Evolutionary conservation across 92 coral and sea anemone genomes (phyloP).

Genomic region (Zoanthus sansibaricus): DNA sequence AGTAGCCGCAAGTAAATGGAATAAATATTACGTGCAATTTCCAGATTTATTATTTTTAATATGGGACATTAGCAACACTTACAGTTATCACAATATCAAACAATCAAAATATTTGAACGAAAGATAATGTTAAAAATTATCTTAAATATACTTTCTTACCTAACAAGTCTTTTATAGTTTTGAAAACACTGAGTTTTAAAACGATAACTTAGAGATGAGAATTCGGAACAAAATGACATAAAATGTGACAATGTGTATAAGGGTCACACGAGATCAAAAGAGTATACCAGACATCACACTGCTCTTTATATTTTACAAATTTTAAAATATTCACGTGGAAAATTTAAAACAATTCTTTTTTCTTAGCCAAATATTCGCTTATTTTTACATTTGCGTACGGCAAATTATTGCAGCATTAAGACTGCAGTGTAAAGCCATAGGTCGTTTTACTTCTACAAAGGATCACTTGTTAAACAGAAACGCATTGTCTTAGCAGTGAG

Average conservation of each 20-base stretch:
- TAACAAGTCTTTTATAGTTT: neutral
- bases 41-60: neutral
- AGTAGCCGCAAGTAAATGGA: neutral
- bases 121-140: neutral
- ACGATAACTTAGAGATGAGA: neutral
- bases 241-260: constrained; percentile 20
- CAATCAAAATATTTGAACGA: constrained; percentile 33
- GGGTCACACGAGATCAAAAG: constrained; percentile 26
- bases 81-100: constrained; percentile 27
- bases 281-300: constrained; percentile 21
- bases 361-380: neutral
- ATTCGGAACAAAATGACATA: neutral
- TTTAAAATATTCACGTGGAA: neutral
- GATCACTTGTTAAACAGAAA: constrained; percentile 22
- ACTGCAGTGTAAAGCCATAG: neutral
- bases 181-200: neutral
- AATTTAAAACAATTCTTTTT: neutral
- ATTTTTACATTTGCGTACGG: neutral
- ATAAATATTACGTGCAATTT: neutral
- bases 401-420: neutral
- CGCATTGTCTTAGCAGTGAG: constrained; percentile 30
- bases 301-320: constrained; percentile 7
- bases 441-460: neutral
- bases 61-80: constrained; percentile 14
- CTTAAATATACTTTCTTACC: no score